Conservation (phyloP, 2,113 vertebrate species). For the Rattus rattus region DNA sequence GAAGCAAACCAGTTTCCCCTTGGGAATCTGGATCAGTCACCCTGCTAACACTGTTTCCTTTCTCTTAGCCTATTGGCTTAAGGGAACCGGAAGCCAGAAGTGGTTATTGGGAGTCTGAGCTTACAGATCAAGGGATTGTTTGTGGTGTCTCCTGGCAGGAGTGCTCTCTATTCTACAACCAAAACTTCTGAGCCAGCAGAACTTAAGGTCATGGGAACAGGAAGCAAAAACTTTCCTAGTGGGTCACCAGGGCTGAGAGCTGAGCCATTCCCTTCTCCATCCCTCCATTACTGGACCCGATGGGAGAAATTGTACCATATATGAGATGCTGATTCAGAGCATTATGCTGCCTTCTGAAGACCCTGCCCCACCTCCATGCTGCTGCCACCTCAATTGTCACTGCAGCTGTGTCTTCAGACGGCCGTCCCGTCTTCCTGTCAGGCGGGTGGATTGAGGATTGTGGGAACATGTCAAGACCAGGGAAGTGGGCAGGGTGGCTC, state of each 20-base stretch:
- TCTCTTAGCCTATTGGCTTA: neutral
- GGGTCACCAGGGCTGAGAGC: neutral
- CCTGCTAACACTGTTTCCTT: neutral
- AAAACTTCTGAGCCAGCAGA: neutral
- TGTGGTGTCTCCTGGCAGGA: neutral
- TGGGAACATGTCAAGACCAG: neutral
- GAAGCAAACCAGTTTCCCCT: neutral
- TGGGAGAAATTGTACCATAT: neutral
- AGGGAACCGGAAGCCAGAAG: neutral
- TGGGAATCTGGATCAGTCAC: neutral
- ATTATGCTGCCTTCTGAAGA: neutral
- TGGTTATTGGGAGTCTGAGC: neutral
- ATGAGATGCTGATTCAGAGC: neutral
- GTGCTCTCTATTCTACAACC: neutral
- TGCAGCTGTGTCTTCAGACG: no score
- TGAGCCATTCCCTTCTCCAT: neutral
- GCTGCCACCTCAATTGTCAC: neutral
- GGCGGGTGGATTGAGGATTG: neutral
- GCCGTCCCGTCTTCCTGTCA: neutral
- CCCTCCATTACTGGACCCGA: neutral
- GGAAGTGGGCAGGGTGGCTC: neutral
- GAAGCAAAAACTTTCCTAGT: neutral
- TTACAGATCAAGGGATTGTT: neutral
- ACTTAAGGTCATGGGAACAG: neutral
- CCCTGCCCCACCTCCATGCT: neutral